Evolutionary conservation across 2,888 invertebrate genomes (phyloP).

Genomic region (Napeogenes sylphis): DNA sequence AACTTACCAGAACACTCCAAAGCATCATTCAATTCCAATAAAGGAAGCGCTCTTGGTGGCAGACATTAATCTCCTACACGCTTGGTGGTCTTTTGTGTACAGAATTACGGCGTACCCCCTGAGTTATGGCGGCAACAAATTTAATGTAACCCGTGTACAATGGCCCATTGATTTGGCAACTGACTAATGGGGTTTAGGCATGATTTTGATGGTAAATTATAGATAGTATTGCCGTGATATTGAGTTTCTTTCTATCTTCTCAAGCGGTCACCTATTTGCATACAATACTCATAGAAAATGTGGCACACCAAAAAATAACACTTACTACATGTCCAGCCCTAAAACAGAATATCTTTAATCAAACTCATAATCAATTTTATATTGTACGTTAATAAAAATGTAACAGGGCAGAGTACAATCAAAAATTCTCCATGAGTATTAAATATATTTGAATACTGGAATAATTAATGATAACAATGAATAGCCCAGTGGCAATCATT

Average conservation of each 20-base stretch:
- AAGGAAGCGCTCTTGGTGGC: constrained; percentile 42
- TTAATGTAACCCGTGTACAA: constrained; percentile 53
- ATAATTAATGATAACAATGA: constrained; percentile 25
- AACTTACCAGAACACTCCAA: constrained; percentile 6
- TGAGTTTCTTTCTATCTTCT: background rate
- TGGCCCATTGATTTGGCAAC: constrained; percentile 54
- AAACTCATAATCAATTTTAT: too few species aligned
- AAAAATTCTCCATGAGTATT: background rate
- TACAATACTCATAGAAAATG: constrained; percentile 1
- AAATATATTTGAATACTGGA: background rate
- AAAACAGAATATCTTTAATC: too few species aligned
- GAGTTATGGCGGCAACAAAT: constrained; percentile 53
- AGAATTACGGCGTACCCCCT: constrained; percentile 45
- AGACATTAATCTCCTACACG: constrained; percentile 52
- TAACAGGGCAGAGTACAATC: too few species aligned
- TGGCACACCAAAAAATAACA: too few species aligned
- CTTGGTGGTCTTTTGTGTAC: constrained; percentile 58
- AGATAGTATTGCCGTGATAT: constrained; percentile 3
- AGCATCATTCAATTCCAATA: constrained; percentile 28
- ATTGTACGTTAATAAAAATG: too few species aligned
- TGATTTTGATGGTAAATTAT: constrained; percentile 33
- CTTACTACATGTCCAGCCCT: too few species aligned
- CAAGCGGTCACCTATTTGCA: constrained; percentile 3
- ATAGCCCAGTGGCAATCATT: constrained; percentile 46
- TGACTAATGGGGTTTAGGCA: constrained; percentile 48